phyloP scores from a whole-genome alignment of 2,797 vertebrate species.

The Myiotriccus ornatus region DNA sequence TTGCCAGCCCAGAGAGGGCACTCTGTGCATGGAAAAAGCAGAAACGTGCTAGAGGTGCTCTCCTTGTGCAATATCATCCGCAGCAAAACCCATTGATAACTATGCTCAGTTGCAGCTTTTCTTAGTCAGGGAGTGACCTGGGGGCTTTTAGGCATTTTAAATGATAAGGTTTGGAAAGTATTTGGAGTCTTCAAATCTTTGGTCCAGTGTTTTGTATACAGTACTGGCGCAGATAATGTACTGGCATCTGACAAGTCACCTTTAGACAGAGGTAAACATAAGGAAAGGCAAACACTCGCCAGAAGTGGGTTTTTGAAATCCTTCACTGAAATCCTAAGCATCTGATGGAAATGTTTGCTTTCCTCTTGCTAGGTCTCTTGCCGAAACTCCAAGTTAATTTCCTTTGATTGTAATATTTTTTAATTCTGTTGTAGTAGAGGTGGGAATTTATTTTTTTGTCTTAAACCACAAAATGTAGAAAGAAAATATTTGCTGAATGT shows the following conservation, averaged over 20 bases:
- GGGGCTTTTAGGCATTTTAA: background rate
- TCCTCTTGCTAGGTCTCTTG: background rate
- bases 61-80: background rate
- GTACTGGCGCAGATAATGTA: background rate
- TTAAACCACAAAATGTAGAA: background rate
- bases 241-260: background rate
- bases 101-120: background rate
- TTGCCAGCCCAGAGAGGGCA: constrained; percentile 45
- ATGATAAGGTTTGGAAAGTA: background rate
- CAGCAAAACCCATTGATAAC: background rate
- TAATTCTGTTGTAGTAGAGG: background rate
- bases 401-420: background rate
- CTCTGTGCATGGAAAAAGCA: background rate
- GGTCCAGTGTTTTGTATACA: background rate
- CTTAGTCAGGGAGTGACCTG: background rate
- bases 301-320: background rate
- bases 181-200: background rate
- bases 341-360: background rate
- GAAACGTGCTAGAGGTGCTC: background rate
- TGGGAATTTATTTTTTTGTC: background rate
- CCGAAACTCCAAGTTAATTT: background rate
- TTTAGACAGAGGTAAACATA: background rate
- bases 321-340: background rate
- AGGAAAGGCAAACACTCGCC: background rate
- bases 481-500: background rate